These are phyloP conservation scores for Drosophila ohnishii DNA, from an alignment of 1,140 invertebrate genomes.

Conservation along the genomic window DNA sequence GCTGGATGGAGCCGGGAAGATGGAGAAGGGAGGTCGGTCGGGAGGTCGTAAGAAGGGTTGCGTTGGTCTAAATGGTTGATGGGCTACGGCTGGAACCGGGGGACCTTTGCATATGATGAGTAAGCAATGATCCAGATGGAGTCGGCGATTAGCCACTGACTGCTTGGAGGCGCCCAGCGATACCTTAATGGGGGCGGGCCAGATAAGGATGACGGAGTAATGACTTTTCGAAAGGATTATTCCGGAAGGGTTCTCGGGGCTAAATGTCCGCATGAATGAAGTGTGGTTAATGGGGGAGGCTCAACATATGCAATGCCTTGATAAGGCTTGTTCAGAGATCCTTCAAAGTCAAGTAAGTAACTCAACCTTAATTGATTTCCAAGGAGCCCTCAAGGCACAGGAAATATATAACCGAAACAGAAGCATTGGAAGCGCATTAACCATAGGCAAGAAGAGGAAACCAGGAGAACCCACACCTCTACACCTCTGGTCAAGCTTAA, in stretches of 20 bases:
- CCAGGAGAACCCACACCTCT: too few species aligned
- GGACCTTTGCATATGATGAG: conserved; percentile 47
- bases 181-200: conserved; percentile 15
- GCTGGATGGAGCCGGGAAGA: not conserved
- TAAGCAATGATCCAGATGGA: conserved; percentile 35
- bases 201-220: conserved; percentile 28
- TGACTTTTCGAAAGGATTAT: conserved; percentile 27
- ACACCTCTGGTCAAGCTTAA: not conserved
- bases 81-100: not conserved
- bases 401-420: not conserved
- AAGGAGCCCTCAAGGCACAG: not conserved
- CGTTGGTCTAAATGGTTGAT: conserved; percentile 11
- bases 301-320: not conserved
- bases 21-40: not conserved
- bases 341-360: not conserved
- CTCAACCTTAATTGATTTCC: not conserved
- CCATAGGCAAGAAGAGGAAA: not conserved
- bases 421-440: not conserved
- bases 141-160: conserved; percentile 4
- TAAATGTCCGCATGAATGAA: conserved; percentile 1
- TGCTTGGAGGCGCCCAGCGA: not conserved
- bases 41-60: conserved; percentile 1
- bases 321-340: not conserved
- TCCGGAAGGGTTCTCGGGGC: conserved; percentile 4
- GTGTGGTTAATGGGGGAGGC: not conserved